phyloP scores from a whole-genome alignment of 1,140 invertebrate genomes.

The Eumaeus atala region DNA sequence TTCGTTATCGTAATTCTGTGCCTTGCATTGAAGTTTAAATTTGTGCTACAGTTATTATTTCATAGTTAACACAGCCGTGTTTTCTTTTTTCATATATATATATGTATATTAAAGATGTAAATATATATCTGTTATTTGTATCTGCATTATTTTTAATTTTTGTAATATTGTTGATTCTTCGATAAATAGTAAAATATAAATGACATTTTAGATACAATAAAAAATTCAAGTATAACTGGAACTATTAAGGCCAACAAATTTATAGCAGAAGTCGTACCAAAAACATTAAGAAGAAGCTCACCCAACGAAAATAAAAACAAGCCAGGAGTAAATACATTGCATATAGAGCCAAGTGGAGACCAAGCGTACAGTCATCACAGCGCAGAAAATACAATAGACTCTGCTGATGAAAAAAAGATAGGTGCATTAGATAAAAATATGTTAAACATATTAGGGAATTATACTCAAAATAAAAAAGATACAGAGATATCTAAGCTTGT shows the following conservation, averaged over 20 bases:
- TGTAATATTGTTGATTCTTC: no score
- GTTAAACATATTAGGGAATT: conserved; percentile 39
- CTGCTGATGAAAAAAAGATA: conserved; percentile 25
- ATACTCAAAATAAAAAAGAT: conserved; percentile 44
- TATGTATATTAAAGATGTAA: no score
- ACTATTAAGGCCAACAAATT: conserved; percentile 43
- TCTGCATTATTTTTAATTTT: no score
- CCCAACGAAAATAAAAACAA: conserved; percentile 28
- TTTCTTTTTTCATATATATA: no score
- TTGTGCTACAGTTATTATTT: no score
- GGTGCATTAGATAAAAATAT: conserved; percentile 26
- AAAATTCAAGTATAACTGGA: conserved; percentile 38
- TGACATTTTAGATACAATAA: conserved; percentile 55
- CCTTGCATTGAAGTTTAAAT: no score
- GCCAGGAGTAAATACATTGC: conserved; percentile 32
- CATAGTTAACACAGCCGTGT: no score
- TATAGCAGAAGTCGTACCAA: conserved; percentile 22
- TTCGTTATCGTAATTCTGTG: no score
- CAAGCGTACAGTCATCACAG: conserved; percentile 43
- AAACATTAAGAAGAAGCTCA: conserved; percentile 33
- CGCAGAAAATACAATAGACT: conserved; percentile 55
- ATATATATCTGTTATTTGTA: no score
- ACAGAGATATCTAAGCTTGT: conserved; percentile 52
- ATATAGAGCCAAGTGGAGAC: conserved; percentile 48
- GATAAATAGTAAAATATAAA: no score